These are phyloP conservation scores for Etheostoma cragini DNA, from an alignment of 2,113 vertebrate genomes.

Conservation along the genomic window DNA sequence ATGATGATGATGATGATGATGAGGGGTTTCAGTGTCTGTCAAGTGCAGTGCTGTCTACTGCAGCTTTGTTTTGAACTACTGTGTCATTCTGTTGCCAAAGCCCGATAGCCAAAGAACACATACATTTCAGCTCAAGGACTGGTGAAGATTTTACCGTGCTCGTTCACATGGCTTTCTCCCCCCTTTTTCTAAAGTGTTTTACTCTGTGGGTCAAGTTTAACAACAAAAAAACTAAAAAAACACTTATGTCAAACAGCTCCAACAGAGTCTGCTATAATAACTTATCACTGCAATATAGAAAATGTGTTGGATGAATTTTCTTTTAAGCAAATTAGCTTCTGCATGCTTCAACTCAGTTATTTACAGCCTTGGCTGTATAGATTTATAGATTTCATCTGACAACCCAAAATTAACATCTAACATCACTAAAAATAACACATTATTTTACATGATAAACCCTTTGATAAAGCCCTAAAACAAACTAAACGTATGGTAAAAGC, in stretches of 20 bases:
- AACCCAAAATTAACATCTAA: not conserved
- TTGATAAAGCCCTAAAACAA: slow-evolving; percentile 5
- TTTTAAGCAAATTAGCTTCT: slow-evolving; percentile 28
- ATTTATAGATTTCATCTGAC: slow-evolving; percentile 9
- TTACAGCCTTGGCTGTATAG: not conserved
- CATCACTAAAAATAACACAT: slow-evolving; percentile 11
- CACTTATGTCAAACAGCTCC: slow-evolving; percentile 56
- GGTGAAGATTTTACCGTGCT: slow-evolving; percentile 67
- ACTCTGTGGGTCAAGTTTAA: slow-evolving; percentile 58
- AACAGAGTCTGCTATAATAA: slow-evolving; percentile 36
- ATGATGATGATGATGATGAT: slow-evolving; percentile 7
- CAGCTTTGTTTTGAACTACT: slow-evolving; percentile 87
- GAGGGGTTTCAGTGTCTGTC: slow-evolving; percentile 59
- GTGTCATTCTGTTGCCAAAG: slow-evolving; percentile 90
- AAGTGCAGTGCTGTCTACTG: slow-evolving; percentile 42
- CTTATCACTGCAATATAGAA: slow-evolving; percentile 16
- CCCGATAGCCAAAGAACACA: slow-evolving; percentile 98
- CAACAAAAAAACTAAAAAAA: slow-evolving; percentile 22
- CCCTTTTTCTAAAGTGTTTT: slow-evolving; percentile 55
- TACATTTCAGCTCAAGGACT: slow-evolving; percentile 85
- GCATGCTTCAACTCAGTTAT: slow-evolving; percentile 44
- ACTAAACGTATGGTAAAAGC: slow-evolving; percentile 16
- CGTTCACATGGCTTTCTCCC: slow-evolving; percentile 49
- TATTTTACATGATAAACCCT: slow-evolving; percentile 16
- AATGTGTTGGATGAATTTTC: slow-evolving; percentile 28